Evolutionary conservation across 2,797 vertebrate genomes (phyloP), one percentile per base, ranked within the genome.

Genomic region (Chaunax sp.): DNA sequence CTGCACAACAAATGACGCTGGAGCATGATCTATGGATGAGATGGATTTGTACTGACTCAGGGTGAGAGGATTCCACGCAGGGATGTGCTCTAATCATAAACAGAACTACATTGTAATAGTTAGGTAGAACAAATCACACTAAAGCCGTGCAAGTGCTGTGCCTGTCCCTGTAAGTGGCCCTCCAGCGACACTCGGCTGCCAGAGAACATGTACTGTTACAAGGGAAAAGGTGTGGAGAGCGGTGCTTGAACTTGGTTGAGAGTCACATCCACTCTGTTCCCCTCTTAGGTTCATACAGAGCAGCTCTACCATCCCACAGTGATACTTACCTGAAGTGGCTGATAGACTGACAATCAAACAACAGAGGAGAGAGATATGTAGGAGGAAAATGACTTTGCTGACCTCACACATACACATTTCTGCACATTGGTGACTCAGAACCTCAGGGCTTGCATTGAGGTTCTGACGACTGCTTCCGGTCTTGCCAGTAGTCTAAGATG

Each of bases 221-320:
- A 45, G 71, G 23, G 64, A 58, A 78, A 85, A 80, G 77, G 78
- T 0, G 12, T 66, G 58, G 71, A 87, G 78, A 83, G 87, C 53
- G 44, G 75, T 66, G 72, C 87, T 87, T 81, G 80, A 85, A 78
- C 69, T 63, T 46, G 46, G 51, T 43, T 25, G 68, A 80, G 67
- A 78, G 77, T 78, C 76, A 52, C 81, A 70, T 82, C 76, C 82
- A 82, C 76, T 82, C 78, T 28, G 30, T 65, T 58, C 40, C 63
- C 43, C 69, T 81, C 70, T 12, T 23, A 45, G 65, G 50, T 56
- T 83, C 65, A 80, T 80, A 67, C 62, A 38, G 77, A 77, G 75
- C 20, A 20, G 55, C 80, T 71, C 35, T 18, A 72, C 77, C 53
- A 70, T 43, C 35, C 50, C 33, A 33, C 38, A 16, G 66, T 47